These are phyloP conservation scores for Patella pellucida DNA, from an alignment of 2,888 invertebrate genomes.

Conservation along the genomic window DNA sequence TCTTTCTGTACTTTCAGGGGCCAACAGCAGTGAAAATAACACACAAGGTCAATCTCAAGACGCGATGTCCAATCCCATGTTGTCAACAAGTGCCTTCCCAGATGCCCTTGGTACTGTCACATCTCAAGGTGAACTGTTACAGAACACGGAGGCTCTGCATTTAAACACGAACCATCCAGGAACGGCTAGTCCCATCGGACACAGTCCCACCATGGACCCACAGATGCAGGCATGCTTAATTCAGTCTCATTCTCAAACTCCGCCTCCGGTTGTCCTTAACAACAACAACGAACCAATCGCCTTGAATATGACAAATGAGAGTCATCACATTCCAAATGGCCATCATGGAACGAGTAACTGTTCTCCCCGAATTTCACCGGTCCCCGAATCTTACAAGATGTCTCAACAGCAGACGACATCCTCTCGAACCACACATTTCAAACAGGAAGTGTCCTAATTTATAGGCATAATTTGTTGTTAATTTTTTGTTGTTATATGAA, in stretches of 20 bases:
- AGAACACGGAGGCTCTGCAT: constrained; percentile 13
- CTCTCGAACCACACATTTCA: constrained; percentile 10
- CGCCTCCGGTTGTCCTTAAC: background rate
- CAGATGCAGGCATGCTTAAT: constrained; percentile 8
- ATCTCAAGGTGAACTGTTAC: constrained; percentile 12
- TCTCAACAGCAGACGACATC: background rate
- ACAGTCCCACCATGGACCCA: constrained; percentile 9
- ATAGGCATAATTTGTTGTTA: background rate
- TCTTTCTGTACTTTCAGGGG: constrained; percentile 13
- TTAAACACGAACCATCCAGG: constrained; percentile 19
- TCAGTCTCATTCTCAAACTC: constrained; percentile 14
- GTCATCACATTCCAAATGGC: constrained; percentile 30
- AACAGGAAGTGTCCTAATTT: constrained; percentile 26
- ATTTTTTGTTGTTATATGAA: too few species aligned
- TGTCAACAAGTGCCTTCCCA: constrained; percentile 18
- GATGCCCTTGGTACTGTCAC: constrained; percentile 15
- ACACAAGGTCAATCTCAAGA: background rate
- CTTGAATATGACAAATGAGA: constrained; percentile 17
- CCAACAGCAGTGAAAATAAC: constrained; percentile 20
- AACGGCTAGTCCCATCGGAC: constrained; percentile 13
- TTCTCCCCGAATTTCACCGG: constrained; percentile 29
- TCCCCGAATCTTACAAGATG: constrained; percentile 22
- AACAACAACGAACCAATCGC: constrained; percentile 16
- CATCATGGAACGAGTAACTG: constrained; percentile 27
- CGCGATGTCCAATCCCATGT: constrained; percentile 10